phyloP scores from a whole-genome alignment of 2,113 vertebrate genomes.

The Hypocryptadius cinnamomeus region DNA sequence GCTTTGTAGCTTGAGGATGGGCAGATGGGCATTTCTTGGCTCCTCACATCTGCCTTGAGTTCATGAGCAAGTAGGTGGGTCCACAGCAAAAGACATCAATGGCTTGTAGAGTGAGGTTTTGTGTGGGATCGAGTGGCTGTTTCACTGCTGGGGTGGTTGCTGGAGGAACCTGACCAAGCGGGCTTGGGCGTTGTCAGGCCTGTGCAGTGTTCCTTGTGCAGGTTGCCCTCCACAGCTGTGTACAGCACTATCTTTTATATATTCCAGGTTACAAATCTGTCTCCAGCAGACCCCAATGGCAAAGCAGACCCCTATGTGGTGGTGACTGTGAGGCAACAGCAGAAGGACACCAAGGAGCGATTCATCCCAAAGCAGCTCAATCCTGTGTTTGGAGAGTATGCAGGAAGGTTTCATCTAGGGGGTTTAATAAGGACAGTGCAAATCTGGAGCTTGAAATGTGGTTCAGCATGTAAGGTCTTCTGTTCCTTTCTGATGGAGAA shows the following conservation, averaged over 20 bases:
- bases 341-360: constrained; percentile 77
- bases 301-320: constrained; percentile 91
- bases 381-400: constrained; percentile 91
- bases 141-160: background rate
- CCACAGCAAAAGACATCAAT: background rate
- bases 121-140: background rate
- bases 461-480: background rate
- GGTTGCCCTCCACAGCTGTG: background rate
- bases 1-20: background rate
- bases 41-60: background rate
- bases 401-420: background rate
- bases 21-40: background rate
- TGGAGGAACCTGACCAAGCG: fast-evolving
- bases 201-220: background rate
- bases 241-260: background rate
- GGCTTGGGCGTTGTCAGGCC: background rate
- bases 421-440: background rate
- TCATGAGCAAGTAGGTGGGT: background rate
- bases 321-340: constrained; percentile 76
- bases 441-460: background rate
- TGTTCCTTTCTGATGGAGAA: background rate
- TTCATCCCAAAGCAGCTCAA: constrained; percentile 95
- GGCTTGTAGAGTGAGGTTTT: background rate
- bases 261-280: constrained; percentile 83
- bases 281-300: constrained; percentile 86